Conservation (phyloP, 2,113 vertebrate species). For the Sterna hirundo region DNA sequence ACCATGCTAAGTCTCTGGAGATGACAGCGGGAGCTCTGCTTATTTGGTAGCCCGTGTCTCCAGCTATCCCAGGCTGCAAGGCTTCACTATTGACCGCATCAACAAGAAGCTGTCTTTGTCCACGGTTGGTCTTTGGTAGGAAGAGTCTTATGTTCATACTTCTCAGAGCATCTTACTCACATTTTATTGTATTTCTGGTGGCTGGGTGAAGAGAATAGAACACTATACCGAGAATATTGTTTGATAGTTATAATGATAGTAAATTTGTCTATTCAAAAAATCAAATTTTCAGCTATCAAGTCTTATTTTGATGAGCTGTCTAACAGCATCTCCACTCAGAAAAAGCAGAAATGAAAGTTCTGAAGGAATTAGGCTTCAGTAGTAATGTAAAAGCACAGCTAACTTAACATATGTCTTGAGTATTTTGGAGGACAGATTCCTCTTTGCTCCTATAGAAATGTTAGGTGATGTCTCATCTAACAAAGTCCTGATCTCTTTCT, state of each 20-base stretch:
- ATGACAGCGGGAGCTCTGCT: neutral
- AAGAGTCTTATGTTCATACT: neutral
- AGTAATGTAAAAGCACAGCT: neutral
- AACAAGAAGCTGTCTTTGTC: neutral
- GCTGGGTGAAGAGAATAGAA: neutral
- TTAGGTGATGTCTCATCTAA: neutral
- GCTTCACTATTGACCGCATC: neutral
- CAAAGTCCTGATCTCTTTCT: neutral
- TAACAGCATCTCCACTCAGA: neutral
- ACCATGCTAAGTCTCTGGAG: neutral
- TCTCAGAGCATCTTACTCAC: neutral
- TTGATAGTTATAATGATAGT: neutral
- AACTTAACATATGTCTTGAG: neutral
- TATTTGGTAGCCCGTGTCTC: rapidly evolving
- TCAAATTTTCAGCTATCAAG: neutral
- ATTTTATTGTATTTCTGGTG: neutral
- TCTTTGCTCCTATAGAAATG: neutral
- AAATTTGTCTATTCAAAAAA: neutral
- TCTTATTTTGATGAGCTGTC: neutral
- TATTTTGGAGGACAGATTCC: neutral
- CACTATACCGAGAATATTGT: neutral
- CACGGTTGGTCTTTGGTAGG: neutral
- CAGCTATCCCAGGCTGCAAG: neutral
- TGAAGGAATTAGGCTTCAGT: neutral
- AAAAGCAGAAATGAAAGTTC: neutral